Evolutionary conservation across 2,113 vertebrate genomes (phyloP), one percentile per base, ranked within the genome.

Genomic region (Ellobius talpinus): DNA sequence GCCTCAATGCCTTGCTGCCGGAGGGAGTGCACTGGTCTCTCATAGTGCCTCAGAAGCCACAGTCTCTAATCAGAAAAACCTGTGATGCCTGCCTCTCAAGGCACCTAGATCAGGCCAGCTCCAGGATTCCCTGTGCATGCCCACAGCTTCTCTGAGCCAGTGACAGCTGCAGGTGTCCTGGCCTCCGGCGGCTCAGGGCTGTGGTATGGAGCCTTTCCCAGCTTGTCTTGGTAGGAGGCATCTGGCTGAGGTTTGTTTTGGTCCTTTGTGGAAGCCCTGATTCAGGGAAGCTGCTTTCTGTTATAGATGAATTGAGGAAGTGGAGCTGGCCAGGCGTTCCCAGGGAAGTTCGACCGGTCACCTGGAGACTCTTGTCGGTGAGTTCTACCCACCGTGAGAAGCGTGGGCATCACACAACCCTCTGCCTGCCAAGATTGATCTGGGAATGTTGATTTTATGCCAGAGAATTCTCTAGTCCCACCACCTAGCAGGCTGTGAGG

Each of bases 241-340:
- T 70, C 93, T 77, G 88, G 76, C 76, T 12, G 63, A 61, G 42
- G 78, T 45, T 77, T 63, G 42, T 61, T 73, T 52, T n/a, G 24
- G 87, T 61, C 36, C 2, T 29, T 19, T 58, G 13, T 33, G 39
- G 91, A 92, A 89, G 55, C 39, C 50, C 89, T 91, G 3, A 70
- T 39, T 70, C 91, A 96, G 29, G 5, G 0, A 76, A 77, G 52
- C 96, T 97, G 91, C 97, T 98, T 66, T 98, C 96, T 98, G 66
- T 98, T 98, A 89, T 98, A 99, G 99, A 99, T 98, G 99, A 99
- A 97, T 98, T 99, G 94, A 99, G 99, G 97, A 99, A 99, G 92
- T 99, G 99, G 98, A 99, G 99, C 98, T 99, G 99, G 99, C 99
- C 99, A 4, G 99, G 99, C 1, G 99, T 99, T 94, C 99, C 99